Evolutionary conservation across 2,888 invertebrate species (phyloP).

Genomic region (Heliconius erato): DNA sequence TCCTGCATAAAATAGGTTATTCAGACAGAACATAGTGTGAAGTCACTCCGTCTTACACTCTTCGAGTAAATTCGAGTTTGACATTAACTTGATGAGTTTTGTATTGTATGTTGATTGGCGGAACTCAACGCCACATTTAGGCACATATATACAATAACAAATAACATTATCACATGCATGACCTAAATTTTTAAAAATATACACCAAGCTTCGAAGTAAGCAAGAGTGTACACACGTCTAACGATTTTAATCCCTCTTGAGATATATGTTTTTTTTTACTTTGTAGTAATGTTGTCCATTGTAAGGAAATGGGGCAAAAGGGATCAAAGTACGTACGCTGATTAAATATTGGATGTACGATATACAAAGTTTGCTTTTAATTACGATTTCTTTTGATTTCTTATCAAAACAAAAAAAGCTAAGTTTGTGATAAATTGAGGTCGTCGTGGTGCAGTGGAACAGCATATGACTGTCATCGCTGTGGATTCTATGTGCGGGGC

Average conservation of each 20-base stretch:
- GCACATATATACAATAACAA: too few species aligned
- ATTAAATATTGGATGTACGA: constrained; percentile 8
- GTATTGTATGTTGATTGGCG: too few species aligned
- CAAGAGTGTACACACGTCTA: background rate
- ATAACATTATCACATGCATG: too few species aligned
- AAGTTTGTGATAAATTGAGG: too few species aligned
- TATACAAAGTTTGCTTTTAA: background rate
- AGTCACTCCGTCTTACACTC: too few species aligned
- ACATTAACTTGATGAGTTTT: too few species aligned
- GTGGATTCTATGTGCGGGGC: background rate
- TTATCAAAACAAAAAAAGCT: background rate
- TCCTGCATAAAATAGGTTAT: too few species aligned
- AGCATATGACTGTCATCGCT: background rate
- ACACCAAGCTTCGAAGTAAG: background rate
- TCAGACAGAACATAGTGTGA: too few species aligned
- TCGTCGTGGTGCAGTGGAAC: too few species aligned
- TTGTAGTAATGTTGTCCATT: constrained; percentile 21
- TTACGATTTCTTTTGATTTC: background rate
- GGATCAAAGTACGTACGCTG: constrained; percentile 15
- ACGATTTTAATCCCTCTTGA: constrained; percentile 4
- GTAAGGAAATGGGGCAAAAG: constrained; percentile 9
- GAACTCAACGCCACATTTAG: too few species aligned
- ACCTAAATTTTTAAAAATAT: background rate
- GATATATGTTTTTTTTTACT: constrained; percentile 3
- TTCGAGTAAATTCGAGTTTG: too few species aligned